Evolutionary conservation across 1,140 invertebrate genomes (phyloP).

Genomic region (Frieseomelitta varia): DNA sequence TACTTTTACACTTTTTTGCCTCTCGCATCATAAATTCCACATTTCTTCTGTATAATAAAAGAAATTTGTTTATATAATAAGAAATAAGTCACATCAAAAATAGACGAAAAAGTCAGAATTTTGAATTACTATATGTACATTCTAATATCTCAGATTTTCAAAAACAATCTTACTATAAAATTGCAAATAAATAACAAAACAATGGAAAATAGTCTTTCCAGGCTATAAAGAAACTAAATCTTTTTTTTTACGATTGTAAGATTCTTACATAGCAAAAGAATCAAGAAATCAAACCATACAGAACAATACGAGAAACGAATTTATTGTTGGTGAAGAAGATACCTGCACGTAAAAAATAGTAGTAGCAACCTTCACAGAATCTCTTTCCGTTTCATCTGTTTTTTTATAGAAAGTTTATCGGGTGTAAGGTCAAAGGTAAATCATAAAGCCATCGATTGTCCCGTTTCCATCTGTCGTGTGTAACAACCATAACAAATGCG

Average conservation of each 20-base stretch:
- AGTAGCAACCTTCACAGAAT: neutral
- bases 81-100: too few relatives aligned
- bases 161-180: too few relatives aligned
- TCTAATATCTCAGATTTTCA: too few relatives aligned
- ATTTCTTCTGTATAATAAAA: too few relatives aligned
- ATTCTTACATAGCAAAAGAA: too few relatives aligned
- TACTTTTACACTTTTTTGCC: too few relatives aligned
- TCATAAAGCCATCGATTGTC: constrained; percentile 20
- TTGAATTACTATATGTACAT: too few relatives aligned
- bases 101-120: too few relatives aligned
- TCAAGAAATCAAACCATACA: neutral
- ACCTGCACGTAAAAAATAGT: neutral
- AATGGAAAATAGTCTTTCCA: neutral
- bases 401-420: constrained; percentile 5
- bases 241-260: too few relatives aligned
- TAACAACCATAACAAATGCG: neutral
- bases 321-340: neutral
- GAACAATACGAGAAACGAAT: neutral
- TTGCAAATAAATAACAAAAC: too few relatives aligned
- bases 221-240: neutral
- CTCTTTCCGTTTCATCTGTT: constrained; percentile 1
- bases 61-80: too few relatives aligned
- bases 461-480: constrained; percentile 4
- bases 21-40: too few relatives aligned
- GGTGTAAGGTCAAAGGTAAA: constrained; percentile 27